These are phyloP conservation scores for Drosophila quinaria DNA, from an alignment of 2,888 invertebrate genomes.

Conservation along the genomic window DNA sequence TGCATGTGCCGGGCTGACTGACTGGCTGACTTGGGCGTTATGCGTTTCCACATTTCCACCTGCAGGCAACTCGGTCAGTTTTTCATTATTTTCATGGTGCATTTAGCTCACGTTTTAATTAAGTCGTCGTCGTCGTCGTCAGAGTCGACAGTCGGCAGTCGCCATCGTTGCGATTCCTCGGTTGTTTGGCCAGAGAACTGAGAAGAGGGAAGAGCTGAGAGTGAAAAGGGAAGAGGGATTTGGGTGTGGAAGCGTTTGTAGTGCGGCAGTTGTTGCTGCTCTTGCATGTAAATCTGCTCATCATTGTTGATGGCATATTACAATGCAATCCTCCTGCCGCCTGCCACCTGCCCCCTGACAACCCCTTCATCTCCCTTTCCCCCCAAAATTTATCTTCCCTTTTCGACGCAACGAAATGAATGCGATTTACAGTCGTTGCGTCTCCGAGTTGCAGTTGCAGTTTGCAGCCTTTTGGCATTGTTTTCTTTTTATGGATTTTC, in stretches of 20 bases:
- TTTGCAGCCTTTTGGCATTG: slow-evolving; percentile 42
- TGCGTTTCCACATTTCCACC: slow-evolving; percentile 19
- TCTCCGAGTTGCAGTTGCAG: slow-evolving; percentile 64
- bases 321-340: slow-evolving; percentile 58
- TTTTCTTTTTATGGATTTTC: slow-evolving; percentile 75
- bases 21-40: slow-evolving; percentile 35
- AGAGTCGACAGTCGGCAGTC: slow-evolving; percentile 19
- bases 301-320: slow-evolving; percentile 83
- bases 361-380: not conserved
- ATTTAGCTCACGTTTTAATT: slow-evolving; percentile 83
- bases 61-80: slow-evolving; percentile 70
- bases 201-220: not conserved
- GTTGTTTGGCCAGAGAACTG: not conserved
- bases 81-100: slow-evolving; percentile 82
- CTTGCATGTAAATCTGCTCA: slow-evolving; percentile 85
- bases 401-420: slow-evolving; percentile 69
- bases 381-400: not conserved
- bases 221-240: not conserved
- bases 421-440: slow-evolving; percentile 83
- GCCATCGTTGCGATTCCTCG: slow-evolving; percentile 15
- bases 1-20: slow-evolving; percentile 45
- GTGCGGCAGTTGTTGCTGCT: slow-evolving; percentile 51
- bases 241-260: slow-evolving; percentile 17
- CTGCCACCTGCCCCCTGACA: slow-evolving; percentile 44
- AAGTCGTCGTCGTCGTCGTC: slow-evolving; percentile 69